Evolutionary conservation across 1,140 invertebrate genomes (phyloP).

Genomic region (Heliconius melpomene): DNA sequence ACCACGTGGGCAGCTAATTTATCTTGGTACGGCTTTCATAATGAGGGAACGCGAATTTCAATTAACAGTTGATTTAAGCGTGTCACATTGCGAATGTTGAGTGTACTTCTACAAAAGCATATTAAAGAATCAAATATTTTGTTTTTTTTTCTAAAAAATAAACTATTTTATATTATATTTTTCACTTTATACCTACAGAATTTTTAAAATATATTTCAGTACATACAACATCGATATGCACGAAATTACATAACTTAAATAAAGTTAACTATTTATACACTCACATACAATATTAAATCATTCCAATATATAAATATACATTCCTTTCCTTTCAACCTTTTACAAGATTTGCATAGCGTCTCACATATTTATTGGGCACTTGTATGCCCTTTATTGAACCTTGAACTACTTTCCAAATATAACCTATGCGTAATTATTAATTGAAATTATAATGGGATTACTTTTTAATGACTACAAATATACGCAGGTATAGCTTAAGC

Average conservation of each 20-base stretch:
- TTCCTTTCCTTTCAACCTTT: background rate
- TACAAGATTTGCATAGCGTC: background rate
- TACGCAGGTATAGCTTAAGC: background rate
- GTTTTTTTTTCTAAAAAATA: background rate
- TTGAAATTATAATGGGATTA: constrained; percentile 11
- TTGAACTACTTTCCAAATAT: constrained; percentile 18
- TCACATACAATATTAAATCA: background rate
- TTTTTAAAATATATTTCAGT: no score
- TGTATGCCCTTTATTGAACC: constrained; percentile 10
- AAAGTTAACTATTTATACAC: background rate
- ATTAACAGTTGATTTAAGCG: background rate
- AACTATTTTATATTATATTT: no score
- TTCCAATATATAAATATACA: background rate
- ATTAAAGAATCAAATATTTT: background rate
- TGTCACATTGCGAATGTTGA: background rate
- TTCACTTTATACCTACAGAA: no score
- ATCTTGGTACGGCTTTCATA: constrained; percentile 19
- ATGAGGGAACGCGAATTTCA: constrained; percentile 20
- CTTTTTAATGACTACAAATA: constrained; percentile 1
- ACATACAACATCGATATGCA: background rate
- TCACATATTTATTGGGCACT: constrained; percentile 13
- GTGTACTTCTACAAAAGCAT: background rate
- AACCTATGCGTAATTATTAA: constrained; percentile 15
- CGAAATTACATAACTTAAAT: background rate
- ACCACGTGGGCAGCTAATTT: constrained; percentile 33